Evolutionary conservation across 2,888 invertebrate genomes (phyloP).

Genomic region (Cryptophagus acutangulus): DNA sequence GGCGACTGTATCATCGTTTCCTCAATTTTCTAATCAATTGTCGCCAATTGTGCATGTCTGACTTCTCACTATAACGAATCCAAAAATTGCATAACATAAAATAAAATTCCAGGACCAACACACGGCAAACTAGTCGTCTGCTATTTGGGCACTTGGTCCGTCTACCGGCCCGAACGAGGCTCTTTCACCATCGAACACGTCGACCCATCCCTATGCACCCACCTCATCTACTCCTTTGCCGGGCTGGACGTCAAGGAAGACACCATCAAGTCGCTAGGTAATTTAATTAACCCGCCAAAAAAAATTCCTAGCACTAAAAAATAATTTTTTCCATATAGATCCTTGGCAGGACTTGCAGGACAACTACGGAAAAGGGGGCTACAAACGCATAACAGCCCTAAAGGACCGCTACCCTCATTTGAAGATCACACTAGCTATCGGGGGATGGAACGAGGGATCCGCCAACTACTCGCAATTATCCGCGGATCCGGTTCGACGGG

Average conservation of each 20-base stretch:
- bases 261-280: slow-evolving; percentile 67
- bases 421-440: slow-evolving; percentile 70
- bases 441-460: slow-evolving; percentile 91
- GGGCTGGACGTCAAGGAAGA: slow-evolving; percentile 64
- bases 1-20: too few species aligned
- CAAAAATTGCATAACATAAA: too few species aligned
- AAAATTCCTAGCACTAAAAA: background rate
- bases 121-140: slow-evolving; percentile 75
- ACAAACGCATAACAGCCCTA: slow-evolving; percentile 61
- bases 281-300: background rate
- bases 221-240: slow-evolving; percentile 78
- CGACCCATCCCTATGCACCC: slow-evolving; percentile 71
- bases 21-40: too few species aligned
- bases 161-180: slow-evolving; percentile 63
- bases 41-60: too few species aligned
- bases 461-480: slow-evolving; percentile 66
- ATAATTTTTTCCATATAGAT: slow-evolving; percentile 49
- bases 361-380: slow-evolving; percentile 68
- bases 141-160: slow-evolving; percentile 76
- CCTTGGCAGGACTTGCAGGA: slow-evolving; percentile 73
- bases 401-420: slow-evolving; percentile 66
- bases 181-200: slow-evolving; percentile 64
- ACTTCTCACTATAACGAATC: too few species aligned
- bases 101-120: slow-evolving; percentile 57
- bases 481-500: slow-evolving; percentile 57